These are phyloP conservation scores for Morus bassanus DNA, from an alignment of 2,797 vertebrate genomes.

Conservation along the genomic window DNA sequence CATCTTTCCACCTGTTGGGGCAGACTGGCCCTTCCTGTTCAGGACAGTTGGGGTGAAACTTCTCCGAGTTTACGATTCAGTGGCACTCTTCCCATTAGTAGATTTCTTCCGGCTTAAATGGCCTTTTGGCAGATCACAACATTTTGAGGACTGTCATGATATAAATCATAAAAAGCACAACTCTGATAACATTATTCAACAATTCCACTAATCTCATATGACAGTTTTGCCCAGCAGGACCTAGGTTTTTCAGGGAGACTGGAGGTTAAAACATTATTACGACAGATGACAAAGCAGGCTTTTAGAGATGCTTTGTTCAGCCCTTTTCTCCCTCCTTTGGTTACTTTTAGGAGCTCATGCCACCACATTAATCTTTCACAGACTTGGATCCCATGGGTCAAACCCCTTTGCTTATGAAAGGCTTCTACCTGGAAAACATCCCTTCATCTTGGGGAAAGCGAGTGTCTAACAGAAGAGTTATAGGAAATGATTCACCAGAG, in stretches of 20 bases:
- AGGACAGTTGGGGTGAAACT: neutral
- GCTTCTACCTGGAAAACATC: neutral
- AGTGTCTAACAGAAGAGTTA: neutral
- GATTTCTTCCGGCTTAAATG: neutral
- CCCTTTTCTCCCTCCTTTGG: neutral
- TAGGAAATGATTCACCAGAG: neutral
- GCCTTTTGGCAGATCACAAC: neutral
- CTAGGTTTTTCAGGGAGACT: neutral
- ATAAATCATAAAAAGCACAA: neutral
- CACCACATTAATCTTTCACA: neutral
- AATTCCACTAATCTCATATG: neutral
- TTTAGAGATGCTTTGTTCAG: neutral
- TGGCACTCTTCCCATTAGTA: neutral
- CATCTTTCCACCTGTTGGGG: neutral
- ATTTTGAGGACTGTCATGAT: neutral
- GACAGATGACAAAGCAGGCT: neutral
- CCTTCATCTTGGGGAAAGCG: neutral
- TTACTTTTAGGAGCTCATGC: neutral
- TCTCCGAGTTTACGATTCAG: accelerated
- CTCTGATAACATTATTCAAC: neutral
- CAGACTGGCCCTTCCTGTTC: neutral
- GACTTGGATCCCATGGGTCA: neutral
- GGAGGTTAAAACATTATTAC: neutral
- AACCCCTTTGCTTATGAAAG: neutral
- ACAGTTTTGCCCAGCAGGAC: neutral